Evolutionary conservation across 2,113 vertebrate species (phyloP).

Genomic region (Ptilorrhoa leucosticta): DNA sequence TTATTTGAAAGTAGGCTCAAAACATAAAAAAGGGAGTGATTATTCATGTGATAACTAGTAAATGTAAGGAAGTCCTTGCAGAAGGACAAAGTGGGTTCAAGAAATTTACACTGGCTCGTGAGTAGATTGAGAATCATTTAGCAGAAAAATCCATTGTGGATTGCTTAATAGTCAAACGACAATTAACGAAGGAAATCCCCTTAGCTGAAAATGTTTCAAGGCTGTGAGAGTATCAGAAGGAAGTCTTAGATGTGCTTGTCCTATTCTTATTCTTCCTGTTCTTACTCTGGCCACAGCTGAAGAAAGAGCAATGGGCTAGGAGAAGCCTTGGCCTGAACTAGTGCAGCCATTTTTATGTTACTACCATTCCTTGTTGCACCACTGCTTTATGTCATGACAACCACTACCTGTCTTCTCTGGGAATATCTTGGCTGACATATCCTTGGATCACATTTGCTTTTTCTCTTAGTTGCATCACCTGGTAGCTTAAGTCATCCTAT

Average conservation of each 20-base stretch:
- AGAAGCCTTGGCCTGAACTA: not conserved
- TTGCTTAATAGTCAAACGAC: slow-evolving; percentile 17
- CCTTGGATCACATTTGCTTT: not conserved
- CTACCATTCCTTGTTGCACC: not conserved
- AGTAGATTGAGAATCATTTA: not conserved
- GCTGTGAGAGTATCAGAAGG: slow-evolving; percentile 6
- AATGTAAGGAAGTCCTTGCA: not conserved
- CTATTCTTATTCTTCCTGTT: slow-evolving; percentile 58
- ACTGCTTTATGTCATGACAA: not conserved
- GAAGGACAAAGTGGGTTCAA: not conserved
- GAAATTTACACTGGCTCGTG: not conserved
- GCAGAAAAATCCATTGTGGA: not conserved
- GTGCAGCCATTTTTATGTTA: not conserved
- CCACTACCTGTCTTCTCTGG: not conserved
- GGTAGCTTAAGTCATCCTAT: slow-evolving; percentile 11
- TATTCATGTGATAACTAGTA: not conserved
- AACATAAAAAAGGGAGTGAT: not conserved
- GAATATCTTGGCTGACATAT: not conserved
- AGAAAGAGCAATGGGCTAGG: not conserved
- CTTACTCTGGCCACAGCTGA: not conserved
- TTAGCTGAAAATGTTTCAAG: not conserved
- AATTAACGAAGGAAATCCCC: slow-evolving; percentile 36
- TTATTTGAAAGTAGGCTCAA: not conserved
- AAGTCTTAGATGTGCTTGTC: slow-evolving; percentile 8
- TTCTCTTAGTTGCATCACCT: slow-evolving; percentile 15